Conservation (phyloP, 2,113 vertebrate genomes). For the Myiozetetes cayanensis region DNA sequence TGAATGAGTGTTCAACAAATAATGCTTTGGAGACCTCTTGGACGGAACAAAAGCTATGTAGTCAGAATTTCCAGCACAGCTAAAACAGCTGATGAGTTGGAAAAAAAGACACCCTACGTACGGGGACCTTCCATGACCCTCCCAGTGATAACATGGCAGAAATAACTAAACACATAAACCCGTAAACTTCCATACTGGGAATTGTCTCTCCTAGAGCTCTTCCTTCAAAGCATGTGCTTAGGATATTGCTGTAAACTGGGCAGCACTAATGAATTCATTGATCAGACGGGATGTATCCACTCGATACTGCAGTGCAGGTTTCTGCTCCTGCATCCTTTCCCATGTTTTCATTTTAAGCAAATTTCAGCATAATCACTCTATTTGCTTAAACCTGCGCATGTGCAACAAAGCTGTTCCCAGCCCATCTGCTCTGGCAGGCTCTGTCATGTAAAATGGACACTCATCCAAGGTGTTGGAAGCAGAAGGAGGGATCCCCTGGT, state of each 20-base stretch:
- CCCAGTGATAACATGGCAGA: not conserved
- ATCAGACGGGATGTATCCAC: conserved; percentile 29
- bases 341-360: conserved; percentile 59
- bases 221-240: not conserved
- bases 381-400: conserved; percentile 64
- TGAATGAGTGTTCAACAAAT: conserved; percentile 22
- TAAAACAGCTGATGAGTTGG: not conserved
- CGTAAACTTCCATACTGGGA: not conserved
- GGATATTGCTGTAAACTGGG: not conserved
- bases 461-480: not conserved
- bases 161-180: not conserved
- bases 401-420: not conserved
- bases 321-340: conserved; percentile 51
- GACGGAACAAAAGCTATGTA: not conserved
- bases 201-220: not conserved
- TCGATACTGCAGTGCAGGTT: conserved; percentile 35
- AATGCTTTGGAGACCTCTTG: not conserved
- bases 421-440: conserved; percentile 25
- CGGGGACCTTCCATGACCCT: not conserved
- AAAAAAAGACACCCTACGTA: not conserved
- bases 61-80: conserved; percentile 50
- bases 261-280: not conserved
- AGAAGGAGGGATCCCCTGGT: not conserved
- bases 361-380: conserved; percentile 54
- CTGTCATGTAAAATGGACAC: not conserved